phyloP scores from a whole-genome alignment of 2,888 invertebrate species.

The Drosophila paramelanica region DNA sequence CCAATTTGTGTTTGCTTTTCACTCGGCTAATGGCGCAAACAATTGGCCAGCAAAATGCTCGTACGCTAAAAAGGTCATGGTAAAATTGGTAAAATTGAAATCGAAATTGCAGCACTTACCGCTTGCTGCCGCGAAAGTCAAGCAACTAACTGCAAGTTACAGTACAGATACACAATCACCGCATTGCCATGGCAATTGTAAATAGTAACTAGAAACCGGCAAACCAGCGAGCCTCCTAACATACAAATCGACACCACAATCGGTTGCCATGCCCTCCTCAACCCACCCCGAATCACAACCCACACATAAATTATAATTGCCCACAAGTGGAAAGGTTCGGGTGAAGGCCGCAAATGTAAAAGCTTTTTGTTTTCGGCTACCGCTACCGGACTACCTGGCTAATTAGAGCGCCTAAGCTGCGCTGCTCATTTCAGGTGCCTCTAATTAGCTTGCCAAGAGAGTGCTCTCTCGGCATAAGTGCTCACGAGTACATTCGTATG shows the following conservation, averaged over 20 bases:
- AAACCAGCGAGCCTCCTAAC: constrained; percentile 24
- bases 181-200: constrained; percentile 60
- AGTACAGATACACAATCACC: constrained; percentile 54
- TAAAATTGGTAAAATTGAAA: constrained; percentile 78
- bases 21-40: constrained; percentile 68
- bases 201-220: constrained; percentile 42
- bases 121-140: constrained; percentile 61
- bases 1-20: constrained; percentile 79
- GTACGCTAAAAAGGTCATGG: constrained; percentile 70
- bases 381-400: constrained; percentile 19
- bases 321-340: constrained; percentile 26
- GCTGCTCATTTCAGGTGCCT: constrained; percentile 45
- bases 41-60: constrained; percentile 50
- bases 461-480: constrained; percentile 12
- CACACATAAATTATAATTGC: constrained; percentile 51
- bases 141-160: constrained; percentile 30
- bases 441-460: constrained; percentile 61
- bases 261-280: neutral
- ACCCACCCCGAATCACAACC: neutral
- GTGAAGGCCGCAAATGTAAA: constrained; percentile 56
- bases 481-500: constrained; percentile 24
- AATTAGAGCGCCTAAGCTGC: constrained; percentile 52
- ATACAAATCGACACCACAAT: constrained; percentile 42
- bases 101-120: constrained; percentile 74
- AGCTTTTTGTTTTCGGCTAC: constrained; percentile 26